These are phyloP conservation scores for Corythaixoides concolor DNA, from an alignment of 2,113 vertebrate genomes.

Conservation along the genomic window DNA sequence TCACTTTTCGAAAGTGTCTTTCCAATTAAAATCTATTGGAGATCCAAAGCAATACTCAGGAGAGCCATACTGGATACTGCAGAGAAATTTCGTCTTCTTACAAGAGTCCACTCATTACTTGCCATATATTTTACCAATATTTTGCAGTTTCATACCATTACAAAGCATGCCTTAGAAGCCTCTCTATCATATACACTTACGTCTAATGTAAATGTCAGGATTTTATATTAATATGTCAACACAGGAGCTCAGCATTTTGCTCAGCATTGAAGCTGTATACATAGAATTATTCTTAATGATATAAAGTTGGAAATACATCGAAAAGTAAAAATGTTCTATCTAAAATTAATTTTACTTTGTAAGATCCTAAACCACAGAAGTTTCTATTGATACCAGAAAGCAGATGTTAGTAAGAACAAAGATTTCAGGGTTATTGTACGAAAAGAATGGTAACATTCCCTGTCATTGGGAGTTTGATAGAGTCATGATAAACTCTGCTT, in stretches of 20 bases:
- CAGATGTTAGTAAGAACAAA: not conserved
- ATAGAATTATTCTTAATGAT: not conserved
- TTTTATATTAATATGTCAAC: not conserved
- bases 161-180: not conserved
- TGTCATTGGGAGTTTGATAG: not conserved
- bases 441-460: not conserved
- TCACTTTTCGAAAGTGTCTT: not conserved
- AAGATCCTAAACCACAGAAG: not conserved
- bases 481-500: not conserved
- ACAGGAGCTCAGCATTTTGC: not conserved
- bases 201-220: not conserved
- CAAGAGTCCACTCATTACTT: not conserved
- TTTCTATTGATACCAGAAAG: not conserved
- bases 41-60: not conserved
- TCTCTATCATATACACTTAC: not conserved
- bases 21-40: not conserved
- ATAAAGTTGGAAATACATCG: not conserved
- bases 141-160: constrained; percentile 15
- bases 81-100: not conserved
- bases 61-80: not conserved
- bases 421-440: not conserved
- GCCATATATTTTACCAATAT: constrained; percentile 42
- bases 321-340: not conserved
- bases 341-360: not conserved
- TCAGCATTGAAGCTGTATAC: not conserved